Percentiles rank a stretch among this genome's conserved stretches.
phyloP scores from a whole-genome alignment of 1,140 invertebrate species.

The Ectropis grisescens region DNA sequence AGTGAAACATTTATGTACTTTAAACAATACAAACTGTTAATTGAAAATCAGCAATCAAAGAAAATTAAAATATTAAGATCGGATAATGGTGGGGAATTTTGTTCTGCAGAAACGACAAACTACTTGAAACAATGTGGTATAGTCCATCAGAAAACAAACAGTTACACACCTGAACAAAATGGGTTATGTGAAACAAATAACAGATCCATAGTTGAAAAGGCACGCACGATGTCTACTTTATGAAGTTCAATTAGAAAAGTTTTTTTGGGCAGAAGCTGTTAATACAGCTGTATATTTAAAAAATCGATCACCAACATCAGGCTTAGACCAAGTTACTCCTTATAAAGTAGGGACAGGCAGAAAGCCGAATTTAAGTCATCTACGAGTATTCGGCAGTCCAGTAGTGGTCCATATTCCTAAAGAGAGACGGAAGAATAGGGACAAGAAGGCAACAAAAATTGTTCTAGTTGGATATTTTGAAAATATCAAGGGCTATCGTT shows the following conservation, averaged over 20 bases:
- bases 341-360: neutral
- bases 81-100: slow-evolving; percentile 11
- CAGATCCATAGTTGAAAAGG: slow-evolving; percentile 20
- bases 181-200: slow-evolving; percentile 21
- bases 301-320: neutral
- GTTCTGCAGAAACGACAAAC: slow-evolving; percentile 3
- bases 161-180: slow-evolving; percentile 32
- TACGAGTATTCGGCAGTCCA: no score
- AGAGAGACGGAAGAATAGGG: slow-evolving; percentile 4
- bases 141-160: slow-evolving; percentile 21
- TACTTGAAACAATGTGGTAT: no score
- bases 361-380: neutral
- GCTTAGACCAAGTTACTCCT: neutral
- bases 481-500: neutral
- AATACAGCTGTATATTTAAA: slow-evolving; percentile 5
- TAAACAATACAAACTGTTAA: slow-evolving; percentile 9
- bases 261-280: slow-evolving; percentile 2
- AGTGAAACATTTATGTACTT: slow-evolving; percentile 14
- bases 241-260: slow-evolving; percentile 9
- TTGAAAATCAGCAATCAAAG: slow-evolving; percentile 10
- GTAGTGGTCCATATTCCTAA: slow-evolving; percentile 1
- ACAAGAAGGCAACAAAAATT: slow-evolving; percentile 3
- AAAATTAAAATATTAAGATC: slow-evolving; percentile 10
- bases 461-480: slow-evolving; percentile 1
- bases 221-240: slow-evolving; percentile 13